phyloP scores from a whole-genome alignment of 2,113 vertebrate genomes.

The Lates calcarifer region DNA sequence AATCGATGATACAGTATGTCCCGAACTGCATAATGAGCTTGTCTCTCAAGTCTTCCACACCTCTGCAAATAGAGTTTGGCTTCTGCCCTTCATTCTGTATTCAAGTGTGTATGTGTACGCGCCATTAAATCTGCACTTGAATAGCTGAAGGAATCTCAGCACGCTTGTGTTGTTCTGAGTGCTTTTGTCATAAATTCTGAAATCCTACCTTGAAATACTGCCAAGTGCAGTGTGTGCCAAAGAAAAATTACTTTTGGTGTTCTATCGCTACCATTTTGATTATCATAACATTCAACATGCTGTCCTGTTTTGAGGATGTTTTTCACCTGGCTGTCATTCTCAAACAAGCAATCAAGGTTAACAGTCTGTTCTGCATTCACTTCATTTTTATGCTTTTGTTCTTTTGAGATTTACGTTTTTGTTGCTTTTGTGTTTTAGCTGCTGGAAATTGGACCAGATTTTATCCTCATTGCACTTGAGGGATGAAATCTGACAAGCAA shows the following conservation, averaged over 20 bases:
- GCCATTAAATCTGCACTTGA: constrained; percentile 68
- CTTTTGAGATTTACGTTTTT: neutral
- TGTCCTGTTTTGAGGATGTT: constrained; percentile 1
- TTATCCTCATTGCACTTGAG: constrained; percentile 15
- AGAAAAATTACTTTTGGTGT: constrained; percentile 31
- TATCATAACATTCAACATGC: constrained; percentile 33
- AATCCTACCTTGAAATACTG: constrained; percentile 57
- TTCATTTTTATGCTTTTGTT: neutral
- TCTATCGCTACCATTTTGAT: constrained; percentile 44
- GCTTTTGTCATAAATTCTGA: constrained; percentile 67
- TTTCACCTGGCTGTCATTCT: constrained; percentile 24
- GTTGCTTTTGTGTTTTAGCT: neutral
- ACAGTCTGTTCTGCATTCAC: constrained; percentile 3
- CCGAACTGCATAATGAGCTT: constrained; percentile 76
- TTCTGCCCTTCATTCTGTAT: constrained; percentile 68
- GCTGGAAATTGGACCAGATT: constrained; percentile 1
- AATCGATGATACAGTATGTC: constrained; percentile 79
- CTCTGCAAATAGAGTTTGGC: constrained; percentile 69
- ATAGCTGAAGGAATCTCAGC: constrained; percentile 56
- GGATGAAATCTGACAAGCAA: constrained; percentile 20
- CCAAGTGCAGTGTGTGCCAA: constrained; percentile 38
- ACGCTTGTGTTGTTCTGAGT: constrained; percentile 37
- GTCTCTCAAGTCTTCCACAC: constrained; percentile 63
- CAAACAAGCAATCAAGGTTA: constrained; percentile 53
- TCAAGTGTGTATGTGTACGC: constrained; percentile 61